Conservation (phyloP, 2,113 vertebrate genomes). For the Clinocottus analis region DNA sequence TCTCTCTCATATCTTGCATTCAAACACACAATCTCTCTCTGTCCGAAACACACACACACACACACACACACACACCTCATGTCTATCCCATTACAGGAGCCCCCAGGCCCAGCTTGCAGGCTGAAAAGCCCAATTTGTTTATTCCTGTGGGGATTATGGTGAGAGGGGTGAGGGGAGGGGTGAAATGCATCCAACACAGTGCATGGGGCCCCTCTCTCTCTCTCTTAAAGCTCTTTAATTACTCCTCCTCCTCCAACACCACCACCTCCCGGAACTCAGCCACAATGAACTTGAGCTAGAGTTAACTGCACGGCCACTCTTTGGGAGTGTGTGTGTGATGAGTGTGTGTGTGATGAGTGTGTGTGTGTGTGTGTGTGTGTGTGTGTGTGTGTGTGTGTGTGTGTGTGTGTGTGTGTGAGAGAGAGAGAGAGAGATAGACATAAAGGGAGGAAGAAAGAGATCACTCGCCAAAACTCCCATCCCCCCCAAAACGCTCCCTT, state of each 20-base stretch:
- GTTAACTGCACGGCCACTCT: constrained; percentile 57
- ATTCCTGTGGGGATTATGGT: constrained; percentile 79
- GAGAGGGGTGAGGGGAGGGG: constrained; percentile 49
- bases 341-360: neutral
- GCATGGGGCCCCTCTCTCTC: constrained; percentile 64
- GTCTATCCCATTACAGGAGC: constrained; percentile 74
- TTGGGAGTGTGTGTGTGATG: neutral
- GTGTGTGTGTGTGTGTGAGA: constrained; percentile 7
- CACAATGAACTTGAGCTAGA: constrained; percentile 78
- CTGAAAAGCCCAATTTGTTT: constrained; percentile 85
- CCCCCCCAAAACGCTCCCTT: constrained; percentile 45
- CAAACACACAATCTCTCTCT: constrained; percentile 25
- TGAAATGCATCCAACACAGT: constrained; percentile 79
- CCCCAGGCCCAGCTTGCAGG: constrained; percentile 71
- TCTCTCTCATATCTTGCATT: constrained; percentile 43
- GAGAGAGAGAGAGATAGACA: neutral
- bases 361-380: constrained; percentile 5
- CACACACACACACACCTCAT: constrained; percentile 32
- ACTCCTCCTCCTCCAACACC: constrained; percentile 67
- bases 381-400: neutral
- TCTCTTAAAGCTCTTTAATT: constrained; percentile 79
- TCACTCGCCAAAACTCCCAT: constrained; percentile 54
- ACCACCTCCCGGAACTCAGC: constrained; percentile 57
- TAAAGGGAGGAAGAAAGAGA: constrained; percentile 46
- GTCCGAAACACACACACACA: constrained; percentile 28